Conservation (phyloP, 2,113 vertebrate species). For the Calypte anna region DNA sequence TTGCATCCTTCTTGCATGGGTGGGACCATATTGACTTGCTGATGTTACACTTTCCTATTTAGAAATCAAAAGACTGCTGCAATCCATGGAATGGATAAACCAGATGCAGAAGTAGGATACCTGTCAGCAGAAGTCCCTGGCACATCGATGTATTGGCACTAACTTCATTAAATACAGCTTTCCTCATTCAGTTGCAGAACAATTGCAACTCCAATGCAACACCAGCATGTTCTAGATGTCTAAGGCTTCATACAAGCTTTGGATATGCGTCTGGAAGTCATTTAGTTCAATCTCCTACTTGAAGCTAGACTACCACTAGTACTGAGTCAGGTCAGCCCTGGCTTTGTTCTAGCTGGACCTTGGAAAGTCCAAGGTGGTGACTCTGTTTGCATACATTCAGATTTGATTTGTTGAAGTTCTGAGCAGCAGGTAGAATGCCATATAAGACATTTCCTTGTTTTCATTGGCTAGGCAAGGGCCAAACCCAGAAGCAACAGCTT, state of each 20-base stretch:
- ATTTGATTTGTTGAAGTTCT: background rate
- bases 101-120: background rate
- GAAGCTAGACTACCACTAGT: background rate
- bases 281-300: background rate
- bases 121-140: background rate
- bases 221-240: background rate
- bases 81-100: background rate
- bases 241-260: background rate
- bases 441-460: background rate
- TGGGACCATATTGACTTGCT: background rate
- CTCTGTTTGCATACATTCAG: background rate
- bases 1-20: conserved; percentile 9
- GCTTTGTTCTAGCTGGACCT: background rate
- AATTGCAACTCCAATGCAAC: background rate
- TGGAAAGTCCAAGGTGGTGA: background rate
- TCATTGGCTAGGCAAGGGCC: background rate
- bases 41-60: conserved; percentile 27
- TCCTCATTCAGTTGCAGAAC: background rate
- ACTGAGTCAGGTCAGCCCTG: background rate
- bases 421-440: background rate
- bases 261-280: background rate
- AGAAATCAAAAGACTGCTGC: conserved; percentile 33
- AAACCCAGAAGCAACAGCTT: background rate
- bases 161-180: background rate
- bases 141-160: background rate